Base-by-base conservation (phyloP, 1,140 invertebrate genomes). In the Philopotamus ludificatus region DNA sequence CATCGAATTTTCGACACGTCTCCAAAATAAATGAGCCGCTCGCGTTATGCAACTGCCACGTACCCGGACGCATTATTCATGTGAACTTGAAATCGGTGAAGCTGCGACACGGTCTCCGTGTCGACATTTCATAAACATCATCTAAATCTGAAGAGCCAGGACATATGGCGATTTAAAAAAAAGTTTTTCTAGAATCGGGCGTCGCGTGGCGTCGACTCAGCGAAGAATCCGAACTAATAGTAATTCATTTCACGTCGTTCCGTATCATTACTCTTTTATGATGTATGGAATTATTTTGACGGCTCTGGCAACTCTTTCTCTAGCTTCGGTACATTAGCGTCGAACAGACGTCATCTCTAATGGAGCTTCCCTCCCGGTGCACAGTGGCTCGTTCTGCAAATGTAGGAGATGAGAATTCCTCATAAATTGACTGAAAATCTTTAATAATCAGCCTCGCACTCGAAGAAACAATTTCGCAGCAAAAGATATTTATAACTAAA, bases 191-290 rank as follows among this genome's bases (percentile, higher is more conserved):
- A 2, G 51, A 7, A n/a, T 34, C 2, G 54, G 42, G 18, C 21
- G 42, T 26, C 54, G 7, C 28, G 34, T 44, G 21, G 57, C 44
- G 57, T 57, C 42, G 28, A 47, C 22, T 22, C 12, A 44, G 12
- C 53, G 55, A 51, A 57, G 67, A 63, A 66, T 58, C 41, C 23
- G 45, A 66, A 57, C 65, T 70, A 70, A 70, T 70, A 41, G 68
- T 65, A 66, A 70, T 70, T 63, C 64, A 66, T 70, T 70, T 54
- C 65, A 51, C 49, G 65, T 66, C 68, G 68, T 70, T 70, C 65
- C 61, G 57, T 59, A 70, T 70, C 68, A 70, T 70, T 70, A 70
- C 68, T 70, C 68, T 70, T 63, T 70, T 70, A 70, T 70, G 68
- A 70, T 66, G 64, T 70, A 66, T 70, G 68, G 67, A 70, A 66